These are phyloP conservation scores for Stictonetta naevosa DNA, from an alignment of 2,113 vertebrate genomes.

Conservation along the genomic window DNA sequence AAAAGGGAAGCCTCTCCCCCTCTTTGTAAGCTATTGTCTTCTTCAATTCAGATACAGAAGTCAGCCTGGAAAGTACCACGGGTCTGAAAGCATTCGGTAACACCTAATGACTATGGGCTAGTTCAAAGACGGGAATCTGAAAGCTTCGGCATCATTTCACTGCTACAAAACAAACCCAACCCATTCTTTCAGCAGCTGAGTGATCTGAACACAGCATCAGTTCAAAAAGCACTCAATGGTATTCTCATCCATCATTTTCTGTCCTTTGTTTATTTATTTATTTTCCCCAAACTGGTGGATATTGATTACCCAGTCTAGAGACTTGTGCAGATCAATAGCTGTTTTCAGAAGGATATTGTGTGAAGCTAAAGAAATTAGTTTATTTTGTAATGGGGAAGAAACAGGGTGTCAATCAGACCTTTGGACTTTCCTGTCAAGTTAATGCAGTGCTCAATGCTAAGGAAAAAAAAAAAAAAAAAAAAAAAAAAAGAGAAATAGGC, in stretches of 20 bases:
- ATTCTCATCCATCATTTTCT: constrained; percentile 73
- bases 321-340: constrained; percentile 73
- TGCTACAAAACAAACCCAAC: constrained; percentile 19
- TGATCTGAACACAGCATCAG: constrained; percentile 31
- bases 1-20: neutral
- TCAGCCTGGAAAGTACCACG: neutral
- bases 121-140: constrained; percentile 14
- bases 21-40: neutral
- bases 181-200: constrained; percentile 44
- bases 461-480: neutral
- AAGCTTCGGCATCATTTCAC: constrained; percentile 7
- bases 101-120: neutral
- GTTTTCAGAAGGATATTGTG: constrained; percentile 69
- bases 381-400: constrained; percentile 71
- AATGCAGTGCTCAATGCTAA: neutral
- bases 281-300: constrained; percentile 63
- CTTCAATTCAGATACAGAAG: neutral
- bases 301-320: constrained; percentile 70
- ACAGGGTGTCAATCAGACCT: constrained; percentile 61
- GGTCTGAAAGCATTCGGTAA: neutral
- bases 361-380: constrained; percentile 75
- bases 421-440: constrained; percentile 33
- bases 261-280: constrained; percentile 50
- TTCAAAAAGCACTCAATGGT: constrained; percentile 37
- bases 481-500: neutral